Evolutionary conservation across 2,113 vertebrate species (phyloP), one percentile per base, ranked within the genome.

Genomic region (Eubucco bourcierii): DNA sequence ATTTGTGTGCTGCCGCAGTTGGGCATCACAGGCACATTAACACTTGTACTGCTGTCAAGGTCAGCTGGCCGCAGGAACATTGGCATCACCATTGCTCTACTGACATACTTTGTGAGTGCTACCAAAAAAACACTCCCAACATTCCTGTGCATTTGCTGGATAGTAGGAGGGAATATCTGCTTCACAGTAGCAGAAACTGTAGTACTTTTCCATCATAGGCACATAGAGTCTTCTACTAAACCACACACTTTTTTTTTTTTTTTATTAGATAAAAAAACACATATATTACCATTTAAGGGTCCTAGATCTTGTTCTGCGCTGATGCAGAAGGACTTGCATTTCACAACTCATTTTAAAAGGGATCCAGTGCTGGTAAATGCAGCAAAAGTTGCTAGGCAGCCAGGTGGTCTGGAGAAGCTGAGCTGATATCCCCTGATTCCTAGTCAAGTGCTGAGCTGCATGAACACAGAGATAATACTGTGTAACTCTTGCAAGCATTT

Each of bases 401-500:
- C 85, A 83, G 92, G 95, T 96, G 88, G 91, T 80, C 71, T 76
- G 65, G 53, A 93, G 88, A 79, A 94, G 79, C 78, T 66, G 68
- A 80, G 78, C 82, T 71, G 63, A 71, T 67, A 85, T 82, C 79
- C 90, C 67, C 58, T 55, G 70, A 81, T 93, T 94, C 82, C 39
- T 61, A 88, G 79, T 94, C 76, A 83, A 92, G 91, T 78, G 65
- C 84, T 89, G 93, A 95, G 81, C 87, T 87, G 85, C 82, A 86
- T 5, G 33, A 94, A 80, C 44, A 46, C 55, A 27, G 82, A 88
- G 58, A 72, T 94, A 91, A 91, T 94, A 65, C 90, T 2, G 1
- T 76, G 83, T 75, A 95, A 95, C 91, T 80, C 87, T 75, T 90
- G 87, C 89, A 86, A 91, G 91, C 90, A 73, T 90, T 90, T 91